A percentile compares a stretch with the other conserved stretches of the same genome.
These are phyloP conservation scores for Caenorhabditis latens DNA, from an alignment of 1,140 invertebrate genomes.

Conservation along the genomic window DNA sequence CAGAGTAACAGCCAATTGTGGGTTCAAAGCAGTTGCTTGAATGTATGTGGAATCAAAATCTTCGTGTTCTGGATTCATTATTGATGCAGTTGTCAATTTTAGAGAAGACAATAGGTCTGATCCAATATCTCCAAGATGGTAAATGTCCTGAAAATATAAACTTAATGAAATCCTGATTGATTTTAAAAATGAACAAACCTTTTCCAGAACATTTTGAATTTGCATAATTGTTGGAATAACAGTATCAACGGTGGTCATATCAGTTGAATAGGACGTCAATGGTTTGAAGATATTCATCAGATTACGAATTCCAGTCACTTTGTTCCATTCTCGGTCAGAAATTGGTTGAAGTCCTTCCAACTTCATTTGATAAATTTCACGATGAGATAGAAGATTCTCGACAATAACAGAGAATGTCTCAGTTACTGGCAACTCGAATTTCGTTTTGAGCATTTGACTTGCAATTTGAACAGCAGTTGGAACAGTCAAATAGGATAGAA, in stretches of 20 bases:
- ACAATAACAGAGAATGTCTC: conserved; percentile 58
- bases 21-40: conserved; percentile 70
- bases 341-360: conserved; percentile 56
- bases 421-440: conserved; percentile 60
- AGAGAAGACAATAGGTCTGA: conserved; percentile 18
- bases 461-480: conserved; percentile 24
- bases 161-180: background rate
- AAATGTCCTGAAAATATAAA: conserved; percentile 36
- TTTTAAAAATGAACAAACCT: conserved; percentile 60
- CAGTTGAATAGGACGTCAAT: conserved; percentile 17
- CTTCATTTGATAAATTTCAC: conserved; percentile 61
- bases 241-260: conserved; percentile 67
- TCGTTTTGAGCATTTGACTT: conserved; percentile 30
- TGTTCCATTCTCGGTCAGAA: conserved; percentile 47
- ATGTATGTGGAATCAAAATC: conserved; percentile 69
- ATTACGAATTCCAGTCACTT: conserved; percentile 40
- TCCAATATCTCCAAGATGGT: conserved; percentile 59
- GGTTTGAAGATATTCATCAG: conserved; percentile 49
- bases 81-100: conserved; percentile 53
- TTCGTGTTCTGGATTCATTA: conserved; percentile 59
- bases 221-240: conserved; percentile 70
- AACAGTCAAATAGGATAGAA: conserved; percentile 30
- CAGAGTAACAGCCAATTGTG: conserved; percentile 68
- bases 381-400: conserved; percentile 32
- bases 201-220: conserved; percentile 65